Base-by-base conservation (phyloP, 2,888 invertebrate species). In the Miltochrista miniata region DNA sequence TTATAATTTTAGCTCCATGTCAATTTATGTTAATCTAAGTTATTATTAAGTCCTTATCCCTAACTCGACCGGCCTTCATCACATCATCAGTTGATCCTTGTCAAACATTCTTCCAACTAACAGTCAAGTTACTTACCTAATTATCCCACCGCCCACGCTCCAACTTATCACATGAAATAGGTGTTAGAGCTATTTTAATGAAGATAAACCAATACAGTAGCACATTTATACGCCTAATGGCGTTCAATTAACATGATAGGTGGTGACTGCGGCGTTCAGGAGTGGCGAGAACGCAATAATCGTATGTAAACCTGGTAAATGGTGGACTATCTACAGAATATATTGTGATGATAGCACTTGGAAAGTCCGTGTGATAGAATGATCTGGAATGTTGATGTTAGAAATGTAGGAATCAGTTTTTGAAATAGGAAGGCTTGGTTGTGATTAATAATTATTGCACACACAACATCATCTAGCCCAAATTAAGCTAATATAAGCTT, bases 221-320 rank as follows among this genome's bases (percentile, higher is more conserved):
- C 35, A 14, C 52, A 53, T 48, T 48, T 48, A 67, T 56, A 51
- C 68, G 58, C 67, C 64, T 78, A 79, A 81, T 79, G 72, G 56
- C 40, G 67, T 71, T 73, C 79, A 77, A 82, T 82, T 79, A 81
- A 76, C 70, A 59, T 60, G 74, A 72, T 68, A 72, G 66, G 48
- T 55, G 59, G 51, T 44, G 62, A 50, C 54, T 55, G 49, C 31
- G 44, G 44, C n/a, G 30, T 11, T 38, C 45, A 29, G 55, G 45
- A 51, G 57, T 56, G 61, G 51, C 15, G 15, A 51, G 54, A 61
- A 64, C 40, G 59, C 63, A 51, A 54, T 64, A 51, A 59, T 56
- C 60, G 50, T 68, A 69, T 61, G 65, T 65, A 62, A 59, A 60
- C 54, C 51, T 47, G 52, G 50, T 48, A 55, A 58, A 56, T 61